Base-by-base conservation (phyloP, 1,140 invertebrate genomes). In the Drosophila busckii region DNA sequence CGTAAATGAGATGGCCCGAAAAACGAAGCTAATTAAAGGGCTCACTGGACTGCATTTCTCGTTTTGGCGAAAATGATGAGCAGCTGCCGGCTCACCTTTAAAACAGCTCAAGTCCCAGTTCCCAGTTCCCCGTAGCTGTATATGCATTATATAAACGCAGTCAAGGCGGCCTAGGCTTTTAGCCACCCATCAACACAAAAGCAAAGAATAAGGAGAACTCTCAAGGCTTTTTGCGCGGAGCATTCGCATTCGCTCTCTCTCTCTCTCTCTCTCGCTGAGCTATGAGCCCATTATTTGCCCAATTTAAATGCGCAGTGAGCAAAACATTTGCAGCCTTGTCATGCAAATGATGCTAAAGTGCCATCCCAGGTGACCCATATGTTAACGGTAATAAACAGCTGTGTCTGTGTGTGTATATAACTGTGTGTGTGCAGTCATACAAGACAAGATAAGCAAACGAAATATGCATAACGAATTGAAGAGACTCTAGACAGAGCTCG, bases 281-380 rank as follows among this genome's bases (percentile, higher is more conserved):
- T n/a, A n/a, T n/a, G 9, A 12, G 17, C 25, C 53, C 54, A 64
- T 68, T 64, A 68, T 68, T 68, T 59, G 64, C 35, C 60, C 64
- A 68, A 68, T 67, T 67, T 67, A 41, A 63, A 63, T 63, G 52
- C 45, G 60, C 64, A 63, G 59, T 49, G 64, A 59, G 48, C n/a
- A 64, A 68, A 64, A 68, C 64, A 68, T 68, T 68, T 64, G 23
- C 42, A 32, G 38, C 9, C 44, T 64, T 62, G 56, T 62, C 62
- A 66, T 69, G 62, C 56, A 69, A 69, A 69, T 66, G 52, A 61
- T 62, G 66, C 44, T 63, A 64, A 54, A 64, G 53, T 63, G 34
- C 40, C 45, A 50, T 73, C 70, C 69, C 70, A 68, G 70, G 69
- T 67, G 70, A 73, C 69, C 70, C 63, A 73, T 73, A 73, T 73